phyloP scores from a whole-genome alignment of 1,140 invertebrate genomes.

The Lineus longissimus region DNA sequence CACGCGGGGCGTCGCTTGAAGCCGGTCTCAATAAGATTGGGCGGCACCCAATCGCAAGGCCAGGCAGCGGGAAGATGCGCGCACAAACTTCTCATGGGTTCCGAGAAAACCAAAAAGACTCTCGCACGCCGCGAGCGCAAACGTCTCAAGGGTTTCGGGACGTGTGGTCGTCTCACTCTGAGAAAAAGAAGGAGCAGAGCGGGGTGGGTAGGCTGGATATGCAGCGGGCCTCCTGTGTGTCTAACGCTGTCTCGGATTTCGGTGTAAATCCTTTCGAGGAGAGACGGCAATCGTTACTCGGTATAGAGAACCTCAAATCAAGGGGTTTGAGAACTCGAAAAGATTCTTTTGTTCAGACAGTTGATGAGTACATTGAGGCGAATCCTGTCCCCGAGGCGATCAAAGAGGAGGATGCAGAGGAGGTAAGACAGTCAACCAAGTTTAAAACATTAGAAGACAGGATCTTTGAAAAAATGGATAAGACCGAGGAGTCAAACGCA shows the following conservation, averaged over 20 bases:
- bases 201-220: neutral
- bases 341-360: slow-evolving; percentile 30
- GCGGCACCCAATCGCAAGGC: neutral
- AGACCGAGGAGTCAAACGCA: neutral
- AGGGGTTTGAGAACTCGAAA: slow-evolving; percentile 28
- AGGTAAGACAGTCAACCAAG: slow-evolving; percentile 1
- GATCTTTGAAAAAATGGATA: slow-evolving; percentile 12
- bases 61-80: neutral
- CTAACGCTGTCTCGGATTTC: slow-evolving; percentile 31
- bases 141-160: slow-evolving; percentile 5
- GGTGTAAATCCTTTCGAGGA: slow-evolving; percentile 35
- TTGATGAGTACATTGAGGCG: slow-evolving; percentile 32
- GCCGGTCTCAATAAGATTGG: too few relatives aligned
- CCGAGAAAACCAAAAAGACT: slow-evolving; percentile 8
- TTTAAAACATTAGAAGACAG: neutral
- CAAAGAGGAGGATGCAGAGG: slow-evolving; percentile 15
- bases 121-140: neutral
- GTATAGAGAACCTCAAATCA: slow-evolving; percentile 28
- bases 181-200: slow-evolving; percentile 14
- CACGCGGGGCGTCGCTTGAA: slow-evolving; percentile 7
- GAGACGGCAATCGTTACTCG: slow-evolving; percentile 33
- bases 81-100: slow-evolving; percentile 1
- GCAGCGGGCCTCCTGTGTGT: slow-evolving; percentile 19
- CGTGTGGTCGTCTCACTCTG: slow-evolving; percentile 5
- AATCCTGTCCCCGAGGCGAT: slow-evolving; percentile 7